Evolutionary conservation across 2,797 vertebrate species (phyloP), one percentile per base, ranked within the genome.

Genomic region (Agapornis canus): DNA sequence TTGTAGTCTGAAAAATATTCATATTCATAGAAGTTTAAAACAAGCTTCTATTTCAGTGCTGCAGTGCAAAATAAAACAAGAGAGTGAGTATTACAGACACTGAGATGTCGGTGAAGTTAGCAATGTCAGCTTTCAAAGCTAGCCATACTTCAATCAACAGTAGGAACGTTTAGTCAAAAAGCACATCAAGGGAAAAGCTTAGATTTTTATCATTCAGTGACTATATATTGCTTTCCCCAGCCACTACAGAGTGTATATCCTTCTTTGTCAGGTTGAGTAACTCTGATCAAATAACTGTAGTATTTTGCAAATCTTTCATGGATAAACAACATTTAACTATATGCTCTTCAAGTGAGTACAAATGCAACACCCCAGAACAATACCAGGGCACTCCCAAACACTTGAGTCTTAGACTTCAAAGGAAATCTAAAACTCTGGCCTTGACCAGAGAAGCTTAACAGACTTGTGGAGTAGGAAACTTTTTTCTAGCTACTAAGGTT

Each of bases 241-340:
- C 43, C 35, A 59, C 68, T 66, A 29, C 1, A 5, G 81, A 63
- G 2, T 12, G 12, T 10, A 23, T 56, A 84, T 42, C 35, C 26
- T 72, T 86, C 78, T 94, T 73, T 48, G 37, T 72, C 83, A 89
- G 39, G 37, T 13, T 84, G 54, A 77, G 86, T 90, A 96, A 86
- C 87, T 63, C 56, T 66, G 42, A 76, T 39, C n/a, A 86, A 90
- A 49, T 84, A 57, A 79, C 49, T 69, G 2, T 10, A 54, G 23
- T 27, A 49, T 61, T 94, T 86, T 92, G 88, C 65, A 86, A 49
- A 61, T 72, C 47, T 86, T 78, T 22, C 23, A 75, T 6, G 9
- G 69, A 69, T 72, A 83, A 90, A 56, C 23, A 39, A 75, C 40
- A 48, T 77, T 61, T 54, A 61, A 60, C 27, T 27, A 43, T 4